Evolutionary conservation across 2,113 vertebrate species (phyloP).

Genomic region (Python bivittatus): DNA sequence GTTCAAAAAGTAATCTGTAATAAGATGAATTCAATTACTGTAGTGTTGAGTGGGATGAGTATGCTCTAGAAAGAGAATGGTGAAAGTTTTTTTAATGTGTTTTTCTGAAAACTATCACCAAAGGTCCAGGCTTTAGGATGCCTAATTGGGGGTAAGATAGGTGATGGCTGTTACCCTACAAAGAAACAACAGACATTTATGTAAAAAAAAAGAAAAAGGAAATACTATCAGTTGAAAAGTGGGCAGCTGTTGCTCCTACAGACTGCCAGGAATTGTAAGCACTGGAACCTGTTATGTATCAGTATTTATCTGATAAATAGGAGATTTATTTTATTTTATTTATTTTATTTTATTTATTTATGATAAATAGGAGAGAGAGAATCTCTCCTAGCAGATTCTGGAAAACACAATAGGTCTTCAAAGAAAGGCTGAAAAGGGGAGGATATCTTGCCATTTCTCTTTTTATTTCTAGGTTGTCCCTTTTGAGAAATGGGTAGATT

Average conservation of each 20-base stretch:
- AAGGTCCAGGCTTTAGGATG: not conserved
- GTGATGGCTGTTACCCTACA: too few relatives aligned
- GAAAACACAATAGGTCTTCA: not conserved
- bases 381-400: not conserved
- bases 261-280: not conserved
- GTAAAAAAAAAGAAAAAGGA: not conserved
- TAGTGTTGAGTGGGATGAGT: not conserved
- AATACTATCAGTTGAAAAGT: not conserved
- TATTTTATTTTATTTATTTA: too few relatives aligned
- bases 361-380: too few relatives aligned
- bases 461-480: not conserved
- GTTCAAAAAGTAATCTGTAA: not conserved
- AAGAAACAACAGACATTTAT: not conserved
- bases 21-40: not conserved
- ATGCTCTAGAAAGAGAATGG: not conserved
- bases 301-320: not conserved
- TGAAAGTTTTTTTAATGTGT: not conserved
- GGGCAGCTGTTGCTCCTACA: not conserved
- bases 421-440: not conserved
- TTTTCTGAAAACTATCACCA: not conserved
- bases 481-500: not conserved
- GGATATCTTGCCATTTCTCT: not conserved
- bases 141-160: not conserved
- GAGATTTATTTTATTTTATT: too few relatives aligned
- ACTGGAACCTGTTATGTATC: not conserved